These are phyloP conservation scores for Diabrotica balteata DNA, from an alignment of 2,888 invertebrate genomes.

Conservation along the genomic window DNA sequence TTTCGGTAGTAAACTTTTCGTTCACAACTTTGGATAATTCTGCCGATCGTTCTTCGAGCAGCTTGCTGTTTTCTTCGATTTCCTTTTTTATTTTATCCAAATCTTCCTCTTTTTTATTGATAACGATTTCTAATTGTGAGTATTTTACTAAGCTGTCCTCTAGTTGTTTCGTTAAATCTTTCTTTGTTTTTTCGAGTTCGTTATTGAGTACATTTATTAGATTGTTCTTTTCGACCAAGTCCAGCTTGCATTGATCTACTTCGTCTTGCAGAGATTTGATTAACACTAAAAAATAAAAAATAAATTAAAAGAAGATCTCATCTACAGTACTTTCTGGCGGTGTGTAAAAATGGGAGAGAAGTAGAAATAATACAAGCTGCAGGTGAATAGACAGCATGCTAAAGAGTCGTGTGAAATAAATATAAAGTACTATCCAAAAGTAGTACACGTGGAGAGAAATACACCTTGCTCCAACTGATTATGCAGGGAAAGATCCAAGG, in stretches of 20 bases:
- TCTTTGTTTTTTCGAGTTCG: slow-evolving; percentile 41
- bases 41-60: slow-evolving; percentile 44
- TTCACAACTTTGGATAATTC: slow-evolving; percentile 42
- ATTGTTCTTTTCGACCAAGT: slow-evolving; percentile 42
- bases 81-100: slow-evolving; percentile 43
- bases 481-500: too few relatives aligned
- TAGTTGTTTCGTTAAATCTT: slow-evolving; percentile 43
- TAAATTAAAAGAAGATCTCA: too few relatives aligned
- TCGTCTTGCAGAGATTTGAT: slow-evolving; percentile 47
- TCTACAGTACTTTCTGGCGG: too few relatives aligned
- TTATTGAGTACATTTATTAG: slow-evolving; percentile 44
- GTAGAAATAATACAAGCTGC: too few relatives aligned
- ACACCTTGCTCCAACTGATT: too few relatives aligned
- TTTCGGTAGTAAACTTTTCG: slow-evolving; percentile 47
- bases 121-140: slow-evolving; percentile 34
- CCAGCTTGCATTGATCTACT: slow-evolving; percentile 45
- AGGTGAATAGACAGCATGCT: too few relatives aligned
- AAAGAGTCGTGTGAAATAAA: too few relatives aligned
- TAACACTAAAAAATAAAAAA: slow-evolving; percentile 36
- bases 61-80: slow-evolving; percentile 51
- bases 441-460: too few relatives aligned
- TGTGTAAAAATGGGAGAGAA: too few relatives aligned
- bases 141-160: slow-evolving; percentile 35
- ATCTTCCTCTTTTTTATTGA: slow-evolving; percentile 32
- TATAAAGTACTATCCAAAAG: too few relatives aligned